A percentile compares a stretch with the other conserved stretches of the same genome.
Conservation (phyloP, 1,140 invertebrate species). For the Andrena cerasifolii region DNA sequence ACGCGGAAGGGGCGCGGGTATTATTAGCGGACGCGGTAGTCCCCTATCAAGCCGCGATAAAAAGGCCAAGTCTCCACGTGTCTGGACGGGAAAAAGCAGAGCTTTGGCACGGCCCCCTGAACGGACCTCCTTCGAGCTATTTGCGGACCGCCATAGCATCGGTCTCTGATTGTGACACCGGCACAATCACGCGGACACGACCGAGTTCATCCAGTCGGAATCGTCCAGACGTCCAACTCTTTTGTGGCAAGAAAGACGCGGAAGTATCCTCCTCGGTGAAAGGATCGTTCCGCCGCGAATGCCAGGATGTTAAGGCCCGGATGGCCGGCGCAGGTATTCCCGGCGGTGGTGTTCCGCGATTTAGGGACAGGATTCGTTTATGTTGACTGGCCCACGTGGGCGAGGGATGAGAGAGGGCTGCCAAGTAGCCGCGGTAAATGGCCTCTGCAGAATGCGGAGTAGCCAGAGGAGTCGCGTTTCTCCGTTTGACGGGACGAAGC, state of each 20-base stretch:
- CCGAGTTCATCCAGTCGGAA: constrained; percentile 11
- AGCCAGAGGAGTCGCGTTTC: constrained; percentile 41
- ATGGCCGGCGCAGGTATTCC: too few relatives aligned
- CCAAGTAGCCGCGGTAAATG: constrained; percentile 61
- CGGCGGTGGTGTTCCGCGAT: too few relatives aligned
- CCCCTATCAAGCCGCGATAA: background rate
- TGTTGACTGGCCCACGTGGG: constrained; percentile 24
- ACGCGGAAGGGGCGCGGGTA: background rate
- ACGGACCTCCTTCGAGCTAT: constrained; percentile 25
- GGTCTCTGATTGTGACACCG: constrained; percentile 34
- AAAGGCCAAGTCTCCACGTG: background rate
- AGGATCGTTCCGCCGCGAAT: too few relatives aligned
- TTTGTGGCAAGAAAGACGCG: too few relatives aligned
- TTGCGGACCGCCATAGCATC: constrained; percentile 9
- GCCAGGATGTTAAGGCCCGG: too few relatives aligned
- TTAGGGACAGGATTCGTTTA: too few relatives aligned
- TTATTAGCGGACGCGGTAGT: background rate
- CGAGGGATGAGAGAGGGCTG: constrained; percentile 9
- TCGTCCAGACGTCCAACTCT: background rate
- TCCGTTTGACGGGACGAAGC: constrained; percentile 23
- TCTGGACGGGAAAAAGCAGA: background rate
- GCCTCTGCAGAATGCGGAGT: constrained; percentile 71
- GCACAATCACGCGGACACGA: background rate
- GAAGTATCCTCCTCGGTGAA: too few relatives aligned
- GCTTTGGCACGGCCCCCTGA: constrained; percentile 22